Conservation (phyloP, 2,113 vertebrate genomes). For the Thermophis baileyi region DNA sequence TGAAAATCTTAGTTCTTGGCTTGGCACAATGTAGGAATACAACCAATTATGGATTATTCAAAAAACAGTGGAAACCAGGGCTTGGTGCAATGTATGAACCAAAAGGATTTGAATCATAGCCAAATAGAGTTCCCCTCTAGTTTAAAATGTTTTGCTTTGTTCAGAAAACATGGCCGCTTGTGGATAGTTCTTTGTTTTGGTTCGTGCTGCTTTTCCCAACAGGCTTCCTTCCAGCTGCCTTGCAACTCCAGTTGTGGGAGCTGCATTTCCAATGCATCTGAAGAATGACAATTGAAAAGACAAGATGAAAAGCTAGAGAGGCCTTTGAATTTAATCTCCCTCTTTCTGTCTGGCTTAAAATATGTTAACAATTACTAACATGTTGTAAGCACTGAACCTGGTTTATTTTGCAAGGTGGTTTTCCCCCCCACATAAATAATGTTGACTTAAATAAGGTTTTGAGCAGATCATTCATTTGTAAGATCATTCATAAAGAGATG, state of each 20-base stretch:
- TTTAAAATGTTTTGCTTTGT: neutral
- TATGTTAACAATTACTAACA: neutral
- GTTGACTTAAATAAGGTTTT: neutral
- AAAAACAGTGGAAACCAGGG: neutral
- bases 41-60: neutral
- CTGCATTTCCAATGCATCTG: neutral
- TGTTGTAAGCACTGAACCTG: neutral
- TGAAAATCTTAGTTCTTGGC: neutral
- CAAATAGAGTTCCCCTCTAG: neutral
- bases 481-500: neutral
- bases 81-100: neutral
- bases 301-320: neutral
- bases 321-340: neutral
- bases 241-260: neutral
- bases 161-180: neutral
- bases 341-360: neutral
- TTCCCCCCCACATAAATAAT: neutral
- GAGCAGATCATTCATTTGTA: neutral
- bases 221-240: neutral
- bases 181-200: neutral
- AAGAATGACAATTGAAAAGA: neutral
- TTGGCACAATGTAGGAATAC: neutral
- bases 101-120: neutral
- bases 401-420: neutral
- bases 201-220: neutral